Conservation (phyloP, 2,888 invertebrate genomes). For the Rotaria magnacalcarata region DNA sequence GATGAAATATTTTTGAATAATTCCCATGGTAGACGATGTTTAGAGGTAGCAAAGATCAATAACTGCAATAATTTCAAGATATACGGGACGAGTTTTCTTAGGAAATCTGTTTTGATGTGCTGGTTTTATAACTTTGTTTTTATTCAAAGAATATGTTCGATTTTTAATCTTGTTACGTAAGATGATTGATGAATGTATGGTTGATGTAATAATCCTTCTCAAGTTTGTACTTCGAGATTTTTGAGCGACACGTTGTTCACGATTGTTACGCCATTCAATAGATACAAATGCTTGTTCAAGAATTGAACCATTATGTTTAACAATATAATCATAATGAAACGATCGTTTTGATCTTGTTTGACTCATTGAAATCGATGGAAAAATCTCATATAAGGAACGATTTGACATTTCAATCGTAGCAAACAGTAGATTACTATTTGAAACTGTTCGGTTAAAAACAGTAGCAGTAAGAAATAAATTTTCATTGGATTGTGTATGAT, state of each 20-base stretch:
- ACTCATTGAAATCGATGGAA: background rate
- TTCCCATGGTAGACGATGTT: conserved; percentile 34
- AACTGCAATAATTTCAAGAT: background rate
- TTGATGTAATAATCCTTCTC: too few relatives aligned
- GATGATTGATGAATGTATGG: too few relatives aligned
- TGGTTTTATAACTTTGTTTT: background rate
- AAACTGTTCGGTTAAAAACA: too few relatives aligned
- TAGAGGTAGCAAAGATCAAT: background rate
- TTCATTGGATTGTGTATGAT: background rate
- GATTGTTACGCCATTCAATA: too few relatives aligned
- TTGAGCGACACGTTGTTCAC: too few relatives aligned
- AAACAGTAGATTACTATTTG: background rate
- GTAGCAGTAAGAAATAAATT: background rate
- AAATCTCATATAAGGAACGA: background rate
- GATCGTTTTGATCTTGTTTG: background rate
- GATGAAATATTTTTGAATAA: background rate
- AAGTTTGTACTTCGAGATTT: too few relatives aligned
- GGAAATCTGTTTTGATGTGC: background rate
- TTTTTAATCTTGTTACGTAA: too few relatives aligned
- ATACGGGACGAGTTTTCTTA: background rate
- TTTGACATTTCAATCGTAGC: background rate
- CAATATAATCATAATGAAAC: background rate
- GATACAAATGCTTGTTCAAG: too few relatives aligned
- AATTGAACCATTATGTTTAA: background rate
- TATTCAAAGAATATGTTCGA: too few relatives aligned